A percentile compares a stretch with the other conserved stretches of the same genome.
Evolutionary conservation across 2,113 vertebrate genomes (phyloP).

Genomic region (Boulengeromyrus knoepffleri): DNA sequence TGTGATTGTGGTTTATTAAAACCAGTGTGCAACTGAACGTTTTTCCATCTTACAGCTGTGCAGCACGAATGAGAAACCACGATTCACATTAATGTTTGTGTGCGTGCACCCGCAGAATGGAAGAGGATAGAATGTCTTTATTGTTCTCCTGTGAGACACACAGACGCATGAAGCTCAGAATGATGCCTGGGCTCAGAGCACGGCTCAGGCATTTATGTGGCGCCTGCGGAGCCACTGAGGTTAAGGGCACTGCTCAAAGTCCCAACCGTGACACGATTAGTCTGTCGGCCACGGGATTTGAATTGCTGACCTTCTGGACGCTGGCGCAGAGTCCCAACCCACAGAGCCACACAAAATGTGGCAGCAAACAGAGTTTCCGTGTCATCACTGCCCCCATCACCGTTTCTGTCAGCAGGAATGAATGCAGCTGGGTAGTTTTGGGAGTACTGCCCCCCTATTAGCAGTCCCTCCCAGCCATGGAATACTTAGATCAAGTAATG

Average conservation of each 20-base stretch:
- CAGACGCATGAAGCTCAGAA: not conserved
- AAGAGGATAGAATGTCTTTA: not conserved
- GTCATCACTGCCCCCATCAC: not conserved
- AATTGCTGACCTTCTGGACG: not conserved
- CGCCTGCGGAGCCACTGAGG: not conserved
- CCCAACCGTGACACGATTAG: not conserved
- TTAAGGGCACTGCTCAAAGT: not conserved
- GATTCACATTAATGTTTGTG: not conserved
- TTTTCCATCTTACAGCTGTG: not conserved
- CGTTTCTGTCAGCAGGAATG: not conserved
- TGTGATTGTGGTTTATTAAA: not conserved
- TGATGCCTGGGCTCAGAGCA: not conserved
- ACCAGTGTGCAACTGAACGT: not conserved
- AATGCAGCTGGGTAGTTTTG: not conserved
- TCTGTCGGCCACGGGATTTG: not conserved
- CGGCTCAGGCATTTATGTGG: not conserved
- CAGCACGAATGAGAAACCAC: not conserved
- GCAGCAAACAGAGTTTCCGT: not conserved
- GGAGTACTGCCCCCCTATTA: not conserved
- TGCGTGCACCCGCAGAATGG: not conserved
- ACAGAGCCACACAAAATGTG: not conserved
- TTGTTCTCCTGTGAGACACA: not conserved
- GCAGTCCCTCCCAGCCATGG: slow-evolving; percentile 27
- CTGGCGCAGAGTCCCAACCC: not conserved
- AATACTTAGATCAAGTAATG: slow-evolving; percentile 28